These are phyloP conservation scores for Drosophila dunni DNA, from an alignment of 1,140 invertebrate genomes.

Conservation along the genomic window DNA sequence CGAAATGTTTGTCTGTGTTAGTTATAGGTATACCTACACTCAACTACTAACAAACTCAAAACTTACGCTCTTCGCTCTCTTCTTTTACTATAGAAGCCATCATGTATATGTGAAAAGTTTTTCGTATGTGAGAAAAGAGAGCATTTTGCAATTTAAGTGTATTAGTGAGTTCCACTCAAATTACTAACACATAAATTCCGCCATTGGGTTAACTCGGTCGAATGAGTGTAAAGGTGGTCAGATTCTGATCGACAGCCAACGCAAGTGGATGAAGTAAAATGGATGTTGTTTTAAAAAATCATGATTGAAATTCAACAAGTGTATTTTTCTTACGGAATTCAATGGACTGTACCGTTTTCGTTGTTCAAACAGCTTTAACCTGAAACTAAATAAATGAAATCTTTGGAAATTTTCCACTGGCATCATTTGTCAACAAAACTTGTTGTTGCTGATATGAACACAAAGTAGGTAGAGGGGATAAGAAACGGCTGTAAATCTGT, in stretches of 20 bases:
- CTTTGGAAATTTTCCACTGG: slow-evolving; percentile 4
- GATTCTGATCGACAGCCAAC: not conserved
- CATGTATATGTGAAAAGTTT: not conserved
- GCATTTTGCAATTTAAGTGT: not conserved
- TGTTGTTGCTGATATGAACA: not conserved
- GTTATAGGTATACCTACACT: not conserved
- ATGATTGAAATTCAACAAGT: not conserved
- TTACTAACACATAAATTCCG: not conserved
- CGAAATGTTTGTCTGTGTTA: not conserved
- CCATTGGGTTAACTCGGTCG: not conserved
- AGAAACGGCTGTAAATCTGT: not conserved
- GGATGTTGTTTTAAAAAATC: not conserved
- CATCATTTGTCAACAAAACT: slow-evolving; percentile 9
- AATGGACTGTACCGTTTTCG: no score
- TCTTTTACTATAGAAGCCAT: not conserved
- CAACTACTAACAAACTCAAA: not conserved
- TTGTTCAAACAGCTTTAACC: not conserved
- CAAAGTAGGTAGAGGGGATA: not conserved
- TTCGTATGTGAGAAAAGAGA: not conserved
- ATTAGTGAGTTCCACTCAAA: slow-evolving; percentile 2
- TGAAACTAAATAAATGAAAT: not conserved
- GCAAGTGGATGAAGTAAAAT: not conserved
- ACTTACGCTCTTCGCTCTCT: not conserved
- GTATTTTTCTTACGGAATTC: not conserved
- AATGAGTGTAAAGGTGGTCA: not conserved